Conservation (phyloP, 2,888 invertebrate species). For the Sarcophaga rosellei region DNA sequence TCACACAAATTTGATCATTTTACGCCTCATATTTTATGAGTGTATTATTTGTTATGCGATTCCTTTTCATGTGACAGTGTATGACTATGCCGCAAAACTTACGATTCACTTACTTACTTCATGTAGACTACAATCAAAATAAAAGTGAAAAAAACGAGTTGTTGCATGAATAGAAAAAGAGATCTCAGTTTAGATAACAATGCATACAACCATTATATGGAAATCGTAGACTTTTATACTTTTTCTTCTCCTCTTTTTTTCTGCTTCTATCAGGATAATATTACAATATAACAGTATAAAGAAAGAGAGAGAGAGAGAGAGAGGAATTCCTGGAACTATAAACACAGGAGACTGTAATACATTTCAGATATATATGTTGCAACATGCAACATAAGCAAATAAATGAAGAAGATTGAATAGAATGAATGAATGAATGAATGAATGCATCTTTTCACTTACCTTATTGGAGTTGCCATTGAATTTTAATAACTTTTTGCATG, state of each 20-base stretch:
- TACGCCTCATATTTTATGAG: conserved; percentile 1
- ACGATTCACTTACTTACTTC: not conserved
- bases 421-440: not conserved
- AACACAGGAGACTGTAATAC: not conserved
- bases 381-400: not conserved
- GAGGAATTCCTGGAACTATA: not conserved
- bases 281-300: not conserved
- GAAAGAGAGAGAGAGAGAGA: not conserved
- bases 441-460: conserved; percentile 81
- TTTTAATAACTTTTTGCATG: conserved; percentile 90
- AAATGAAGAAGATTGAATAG: not conserved
- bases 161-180: conserved; percentile 9
- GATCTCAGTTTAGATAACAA: conserved; percentile 61
- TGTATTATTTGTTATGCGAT: conserved; percentile 2
- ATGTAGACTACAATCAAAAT: not conserved
- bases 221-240: not conserved
- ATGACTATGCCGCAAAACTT: conserved; percentile 15
- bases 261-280: not conserved
- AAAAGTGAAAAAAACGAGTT: not conserved
- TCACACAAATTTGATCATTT: too few relatives aligned
- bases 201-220: conserved; percentile 20
- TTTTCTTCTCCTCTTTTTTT: not conserved
- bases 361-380: not conserved
- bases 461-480: conserved; percentile 92
- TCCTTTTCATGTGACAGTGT: not conserved